Conservation (phyloP, 1,140 invertebrate species). For the Tetragonula clypearis region DNA sequence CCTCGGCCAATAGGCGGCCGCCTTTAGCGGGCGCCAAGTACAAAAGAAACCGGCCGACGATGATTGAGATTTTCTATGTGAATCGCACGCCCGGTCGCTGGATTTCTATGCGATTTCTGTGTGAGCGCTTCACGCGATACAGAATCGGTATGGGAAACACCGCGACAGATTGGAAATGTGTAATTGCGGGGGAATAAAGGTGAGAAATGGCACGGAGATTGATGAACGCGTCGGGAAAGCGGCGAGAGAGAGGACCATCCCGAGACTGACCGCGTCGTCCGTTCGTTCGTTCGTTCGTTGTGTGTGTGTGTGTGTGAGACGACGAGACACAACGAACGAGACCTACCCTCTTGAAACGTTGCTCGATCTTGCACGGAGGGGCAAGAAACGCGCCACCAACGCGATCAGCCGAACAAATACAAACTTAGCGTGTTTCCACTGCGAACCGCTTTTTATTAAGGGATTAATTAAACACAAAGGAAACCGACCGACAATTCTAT, state of each 20-base stretch:
- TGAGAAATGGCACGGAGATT: neutral
- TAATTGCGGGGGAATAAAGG: neutral
- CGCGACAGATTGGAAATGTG: neutral
- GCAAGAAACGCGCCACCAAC: conserved; percentile 17
- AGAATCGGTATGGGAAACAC: conserved; percentile 15
- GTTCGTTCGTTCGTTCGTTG: too few species aligned
- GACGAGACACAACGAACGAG: neutral
- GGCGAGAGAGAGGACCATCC: neutral
- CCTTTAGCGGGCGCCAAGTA: conserved; percentile 73
- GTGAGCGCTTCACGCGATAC: neutral
- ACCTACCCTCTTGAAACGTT: neutral
- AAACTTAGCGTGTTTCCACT: conserved; percentile 4
- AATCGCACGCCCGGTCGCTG: conserved; percentile 9
- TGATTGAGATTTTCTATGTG: conserved; percentile 76
- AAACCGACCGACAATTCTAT: conserved; percentile 1
- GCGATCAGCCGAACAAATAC: conserved; percentile 4
- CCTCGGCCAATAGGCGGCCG: conserved; percentile 76
- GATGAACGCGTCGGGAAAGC: neutral
- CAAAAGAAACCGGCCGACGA: conserved; percentile 74
- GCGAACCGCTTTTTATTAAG: neutral
- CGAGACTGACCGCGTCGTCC: too few species aligned
- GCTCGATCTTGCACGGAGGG: neutral
- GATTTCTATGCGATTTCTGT: conserved; percentile 8
- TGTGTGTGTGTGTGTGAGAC: too few species aligned
- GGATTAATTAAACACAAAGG: conserved; percentile 35